These are phyloP conservation scores for Corvus hawaiiensis DNA, from an alignment of 2,113 vertebrate genomes.

Conservation along the genomic window DNA sequence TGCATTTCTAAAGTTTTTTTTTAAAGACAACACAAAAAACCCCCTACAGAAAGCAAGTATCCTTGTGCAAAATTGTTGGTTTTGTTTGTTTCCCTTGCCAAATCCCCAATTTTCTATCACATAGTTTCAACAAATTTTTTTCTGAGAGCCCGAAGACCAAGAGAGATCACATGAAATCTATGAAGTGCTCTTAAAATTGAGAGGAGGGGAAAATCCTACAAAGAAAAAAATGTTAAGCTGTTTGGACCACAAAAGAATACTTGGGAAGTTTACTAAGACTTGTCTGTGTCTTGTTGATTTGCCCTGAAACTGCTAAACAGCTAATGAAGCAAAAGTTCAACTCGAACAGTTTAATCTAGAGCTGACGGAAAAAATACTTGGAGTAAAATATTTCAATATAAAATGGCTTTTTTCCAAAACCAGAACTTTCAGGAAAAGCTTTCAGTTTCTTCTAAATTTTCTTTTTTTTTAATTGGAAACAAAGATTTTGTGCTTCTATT, in stretches of 20 bases:
- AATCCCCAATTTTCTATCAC: background rate
- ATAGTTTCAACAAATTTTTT: background rate
- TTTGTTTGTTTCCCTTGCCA: background rate
- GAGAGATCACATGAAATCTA: background rate
- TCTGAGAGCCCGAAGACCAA: background rate
- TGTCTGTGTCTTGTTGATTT: conserved; percentile 5
- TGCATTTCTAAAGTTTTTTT: background rate
- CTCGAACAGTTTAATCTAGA: background rate
- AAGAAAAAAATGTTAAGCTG: background rate
- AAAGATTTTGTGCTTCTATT: background rate
- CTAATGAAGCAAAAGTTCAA: conserved; percentile 32
- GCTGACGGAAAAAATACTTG: conserved; percentile 15
- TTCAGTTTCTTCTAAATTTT: background rate
- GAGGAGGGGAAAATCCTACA: background rate
- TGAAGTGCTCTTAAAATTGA: background rate
- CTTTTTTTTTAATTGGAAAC: background rate
- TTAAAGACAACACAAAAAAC: background rate
- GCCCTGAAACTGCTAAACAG: conserved; percentile 16
- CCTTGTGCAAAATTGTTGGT: background rate
- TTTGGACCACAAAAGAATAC: background rate
- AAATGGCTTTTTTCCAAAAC: conserved; percentile 24
- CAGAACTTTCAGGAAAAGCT: conserved; percentile 42
- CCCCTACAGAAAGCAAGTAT: background rate
- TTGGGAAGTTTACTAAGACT: background rate
- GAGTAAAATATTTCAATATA: conserved; percentile 7